These are phyloP conservation scores for Mactromeris polynyma DNA, from an alignment of 2,888 invertebrate species.

Conservation along the genomic window DNA sequence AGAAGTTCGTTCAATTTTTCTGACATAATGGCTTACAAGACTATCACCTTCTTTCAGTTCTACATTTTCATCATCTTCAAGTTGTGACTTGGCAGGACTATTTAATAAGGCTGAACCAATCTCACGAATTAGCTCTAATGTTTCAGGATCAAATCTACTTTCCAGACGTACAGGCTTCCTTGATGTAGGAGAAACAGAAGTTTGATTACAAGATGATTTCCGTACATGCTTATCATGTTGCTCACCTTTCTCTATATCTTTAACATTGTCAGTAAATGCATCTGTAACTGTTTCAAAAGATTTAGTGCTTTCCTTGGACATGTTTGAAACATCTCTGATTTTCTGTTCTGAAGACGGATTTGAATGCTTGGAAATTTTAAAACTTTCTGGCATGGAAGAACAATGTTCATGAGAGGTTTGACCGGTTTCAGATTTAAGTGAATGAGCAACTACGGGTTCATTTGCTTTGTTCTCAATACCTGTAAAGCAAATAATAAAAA, in stretches of 20 bases:
- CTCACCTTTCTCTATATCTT: not conserved
- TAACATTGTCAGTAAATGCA: not conserved
- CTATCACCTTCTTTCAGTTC: slow-evolving; percentile 62
- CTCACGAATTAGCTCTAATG: slow-evolving; percentile 78
- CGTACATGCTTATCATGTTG: not conserved
- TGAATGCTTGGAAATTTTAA: slow-evolving; percentile 22
- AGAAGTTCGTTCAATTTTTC: slow-evolving; percentile 76
- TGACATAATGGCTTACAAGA: slow-evolving; percentile 77
- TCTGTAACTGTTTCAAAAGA: not conserved
- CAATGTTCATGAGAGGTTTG: slow-evolving; percentile 21
- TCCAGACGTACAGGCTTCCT: slow-evolving; percentile 24
- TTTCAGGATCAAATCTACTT: slow-evolving; percentile 75
- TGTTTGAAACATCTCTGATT: slow-evolving; percentile 16
- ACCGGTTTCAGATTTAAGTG: not conserved
- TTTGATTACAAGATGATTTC: not conserved
- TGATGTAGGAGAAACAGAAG: not conserved
- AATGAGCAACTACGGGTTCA: slow-evolving; percentile 23
- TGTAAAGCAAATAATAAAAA: slow-evolving; percentile 45
- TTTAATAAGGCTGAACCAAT: slow-evolving; percentile 79
- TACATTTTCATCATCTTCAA: slow-evolving; percentile 66
- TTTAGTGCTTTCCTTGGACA: slow-evolving; percentile 1
- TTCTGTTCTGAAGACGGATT: not conserved
- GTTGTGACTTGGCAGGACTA: slow-evolving; percentile 74
- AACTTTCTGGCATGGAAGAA: not conserved
- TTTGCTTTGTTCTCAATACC: slow-evolving; percentile 67